Evolutionary conservation across 2,797 vertebrate genomes (phyloP).

Genomic region (Artibeus jamaicensis): DNA sequence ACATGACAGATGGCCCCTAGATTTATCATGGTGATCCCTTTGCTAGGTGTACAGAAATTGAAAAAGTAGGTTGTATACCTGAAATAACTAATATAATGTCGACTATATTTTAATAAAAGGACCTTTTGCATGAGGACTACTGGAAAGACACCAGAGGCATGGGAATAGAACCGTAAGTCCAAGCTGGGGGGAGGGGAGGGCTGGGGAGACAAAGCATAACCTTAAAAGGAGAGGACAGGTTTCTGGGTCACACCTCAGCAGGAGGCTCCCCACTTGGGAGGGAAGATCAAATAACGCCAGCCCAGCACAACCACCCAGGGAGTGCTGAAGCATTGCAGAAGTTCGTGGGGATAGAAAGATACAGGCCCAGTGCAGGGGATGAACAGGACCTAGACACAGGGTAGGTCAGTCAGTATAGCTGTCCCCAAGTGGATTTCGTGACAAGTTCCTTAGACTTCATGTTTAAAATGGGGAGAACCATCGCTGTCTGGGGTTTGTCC

Average conservation of each 20-base stretch:
- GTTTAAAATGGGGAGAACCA: neutral
- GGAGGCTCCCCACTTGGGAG: neutral
- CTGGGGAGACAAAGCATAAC: neutral
- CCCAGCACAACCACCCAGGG: neutral
- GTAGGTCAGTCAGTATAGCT: neutral
- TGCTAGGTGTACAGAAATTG: neutral
- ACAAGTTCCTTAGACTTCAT: neutral
- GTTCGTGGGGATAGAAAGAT: neutral
- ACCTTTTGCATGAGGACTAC: neutral
- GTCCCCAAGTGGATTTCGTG: too few relatives aligned
- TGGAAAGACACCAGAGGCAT: rapidly evolving
- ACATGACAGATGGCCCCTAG: neutral
- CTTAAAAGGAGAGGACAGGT: neutral
- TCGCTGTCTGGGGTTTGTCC: neutral
- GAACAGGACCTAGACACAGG: rapidly evolving
- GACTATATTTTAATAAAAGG: neutral
- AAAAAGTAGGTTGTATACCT: neutral
- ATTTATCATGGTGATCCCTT: neutral
- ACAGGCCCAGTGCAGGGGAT: rapidly evolving
- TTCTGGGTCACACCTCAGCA: neutral
- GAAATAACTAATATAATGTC: neutral
- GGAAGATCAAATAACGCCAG: neutral
- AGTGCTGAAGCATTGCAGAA: neutral
- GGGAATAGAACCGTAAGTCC: neutral
- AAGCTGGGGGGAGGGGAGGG: neutral